Percentiles rank a stretch among this genome's conserved stretches.
Conservation (phyloP, 2,888 invertebrate species). For the Papilio protenor region DNA sequence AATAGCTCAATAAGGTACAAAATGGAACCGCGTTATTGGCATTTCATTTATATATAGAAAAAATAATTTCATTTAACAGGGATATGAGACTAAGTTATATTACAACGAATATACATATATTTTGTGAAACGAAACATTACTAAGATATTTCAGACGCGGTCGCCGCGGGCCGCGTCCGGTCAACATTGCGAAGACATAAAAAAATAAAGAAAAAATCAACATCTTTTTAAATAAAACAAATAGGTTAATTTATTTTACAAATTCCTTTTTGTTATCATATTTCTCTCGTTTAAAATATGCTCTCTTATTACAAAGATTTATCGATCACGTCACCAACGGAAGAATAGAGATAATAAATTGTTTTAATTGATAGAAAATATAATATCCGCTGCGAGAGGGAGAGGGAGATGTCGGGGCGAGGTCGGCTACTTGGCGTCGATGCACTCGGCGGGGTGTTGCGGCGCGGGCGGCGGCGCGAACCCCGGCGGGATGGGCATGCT, state of each 20-base stretch:
- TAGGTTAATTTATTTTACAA: constrained; percentile 84
- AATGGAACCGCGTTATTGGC: constrained; percentile 74
- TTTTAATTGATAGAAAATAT: constrained; percentile 66
- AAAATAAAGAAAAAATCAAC: constrained; percentile 50
- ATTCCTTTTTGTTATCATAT: constrained; percentile 84
- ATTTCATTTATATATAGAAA: constrained; percentile 80
- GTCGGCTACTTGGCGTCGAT: constrained; percentile 80
- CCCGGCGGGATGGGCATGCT: constrained; percentile 77
- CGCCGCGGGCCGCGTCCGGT: constrained; percentile 21
- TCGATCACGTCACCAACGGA: constrained; percentile 80
- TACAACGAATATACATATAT: constrained; percentile 74
- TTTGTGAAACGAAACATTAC: constrained; percentile 59
- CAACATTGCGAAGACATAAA: constrained; percentile 8
- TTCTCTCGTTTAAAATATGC: constrained; percentile 83
- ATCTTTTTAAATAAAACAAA: constrained; percentile 80
- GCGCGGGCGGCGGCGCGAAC: constrained; percentile 74
- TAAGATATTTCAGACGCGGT: constrained; percentile 69
- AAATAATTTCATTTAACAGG: constrained; percentile 78
- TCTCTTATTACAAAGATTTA: constrained; percentile 84
- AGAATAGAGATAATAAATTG: constrained; percentile 59
- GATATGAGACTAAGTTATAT: constrained; percentile 74
- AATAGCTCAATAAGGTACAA: constrained; percentile 78
- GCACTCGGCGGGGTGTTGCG: constrained; percentile 76
- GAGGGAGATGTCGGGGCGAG: constrained; percentile 10
- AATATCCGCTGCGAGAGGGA: constrained; percentile 54